Conservation (phyloP, 2,797 vertebrate species). For the Chiroxiphia lanceolata region DNA sequence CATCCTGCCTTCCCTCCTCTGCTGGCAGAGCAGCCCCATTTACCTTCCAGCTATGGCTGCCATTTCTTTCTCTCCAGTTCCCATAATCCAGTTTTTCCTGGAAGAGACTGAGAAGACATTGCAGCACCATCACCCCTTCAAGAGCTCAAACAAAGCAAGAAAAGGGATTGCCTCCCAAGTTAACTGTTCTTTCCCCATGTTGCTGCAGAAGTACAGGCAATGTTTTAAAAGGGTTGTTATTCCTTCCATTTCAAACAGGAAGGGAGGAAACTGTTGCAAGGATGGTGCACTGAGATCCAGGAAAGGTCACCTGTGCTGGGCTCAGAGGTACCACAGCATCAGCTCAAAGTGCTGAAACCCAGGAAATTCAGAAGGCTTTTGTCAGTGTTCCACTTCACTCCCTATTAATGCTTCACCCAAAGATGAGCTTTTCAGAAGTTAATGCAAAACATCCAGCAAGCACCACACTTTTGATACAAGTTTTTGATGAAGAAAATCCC, state of each 20-base stretch:
- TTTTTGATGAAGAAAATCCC: background rate
- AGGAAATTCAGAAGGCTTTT: background rate
- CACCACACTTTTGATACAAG: background rate
- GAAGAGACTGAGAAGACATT: background rate
- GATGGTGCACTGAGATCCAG: background rate
- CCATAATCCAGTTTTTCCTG: background rate
- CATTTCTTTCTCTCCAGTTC: background rate
- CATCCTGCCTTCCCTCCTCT: background rate
- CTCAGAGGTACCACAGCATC: background rate
- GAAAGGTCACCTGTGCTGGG: background rate
- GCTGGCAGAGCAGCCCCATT: rapidly evolving
- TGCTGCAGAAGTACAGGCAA: background rate
- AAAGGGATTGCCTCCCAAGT: background rate
- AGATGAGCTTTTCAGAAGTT: background rate
- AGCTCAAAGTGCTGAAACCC: background rate
- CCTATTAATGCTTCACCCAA: background rate
- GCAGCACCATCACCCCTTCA: background rate
- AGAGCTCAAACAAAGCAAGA: background rate
- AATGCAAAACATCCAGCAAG: background rate
- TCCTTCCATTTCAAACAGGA: background rate
- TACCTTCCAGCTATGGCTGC: background rate
- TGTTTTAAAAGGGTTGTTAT: background rate
- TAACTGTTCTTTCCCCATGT: background rate
- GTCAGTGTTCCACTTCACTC: background rate
- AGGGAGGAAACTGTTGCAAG: background rate